A percentile compares a stretch with the other conserved stretches of the same genome.
These are phyloP conservation scores for Connochaetes taurinus DNA, from an alignment of 2,113 vertebrate genomes.

Conservation along the genomic window DNA sequence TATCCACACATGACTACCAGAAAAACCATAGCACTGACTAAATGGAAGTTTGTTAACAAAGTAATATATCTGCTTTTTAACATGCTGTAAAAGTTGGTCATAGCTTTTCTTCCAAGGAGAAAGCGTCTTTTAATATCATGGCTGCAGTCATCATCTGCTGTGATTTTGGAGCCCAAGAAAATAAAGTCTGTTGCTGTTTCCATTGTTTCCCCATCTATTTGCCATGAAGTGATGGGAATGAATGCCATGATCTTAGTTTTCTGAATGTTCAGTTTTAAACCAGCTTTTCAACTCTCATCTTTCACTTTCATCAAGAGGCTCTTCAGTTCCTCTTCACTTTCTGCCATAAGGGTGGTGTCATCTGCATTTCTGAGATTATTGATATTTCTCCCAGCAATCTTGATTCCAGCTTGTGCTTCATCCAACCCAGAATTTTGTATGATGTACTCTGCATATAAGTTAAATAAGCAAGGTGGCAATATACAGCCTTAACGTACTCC, in stretches of 20 bases:
- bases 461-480: neutral
- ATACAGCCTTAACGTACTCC: neutral
- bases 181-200: neutral
- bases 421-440: neutral
- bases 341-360: neutral
- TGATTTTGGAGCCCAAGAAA: neutral
- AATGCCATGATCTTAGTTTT: neutral
- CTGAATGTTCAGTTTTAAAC: neutral
- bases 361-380: neutral
- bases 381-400: neutral
- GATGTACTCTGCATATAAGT: neutral
- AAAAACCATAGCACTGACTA: neutral
- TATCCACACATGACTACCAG: neutral
- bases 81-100: neutral
- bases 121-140: neutral
- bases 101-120: neutral
- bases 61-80: neutral
- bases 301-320: neutral
- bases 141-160: neutral
- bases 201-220: neutral
- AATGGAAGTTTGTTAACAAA: neutral
- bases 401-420: neutral
- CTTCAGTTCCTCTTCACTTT: neutral
- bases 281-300: neutral
- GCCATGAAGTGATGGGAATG: neutral